Conservation (phyloP, 2,888 invertebrate genomes). For the Mesopsocus fuscifrons region DNA sequence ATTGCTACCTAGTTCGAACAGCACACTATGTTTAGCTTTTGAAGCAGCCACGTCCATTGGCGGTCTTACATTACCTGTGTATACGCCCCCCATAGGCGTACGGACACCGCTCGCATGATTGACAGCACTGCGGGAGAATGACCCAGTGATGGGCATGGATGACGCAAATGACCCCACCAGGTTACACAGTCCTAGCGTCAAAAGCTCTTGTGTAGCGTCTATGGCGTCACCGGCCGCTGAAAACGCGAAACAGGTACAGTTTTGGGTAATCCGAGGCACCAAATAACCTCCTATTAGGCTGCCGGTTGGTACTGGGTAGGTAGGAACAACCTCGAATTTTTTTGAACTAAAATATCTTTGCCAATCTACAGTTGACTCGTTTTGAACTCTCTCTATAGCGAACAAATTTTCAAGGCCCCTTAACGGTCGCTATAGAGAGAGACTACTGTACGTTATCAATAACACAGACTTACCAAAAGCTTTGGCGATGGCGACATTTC, state of each 20-base stretch:
- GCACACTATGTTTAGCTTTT: too few relatives aligned
- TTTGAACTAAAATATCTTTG: too few relatives aligned
- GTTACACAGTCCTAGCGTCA: conserved; percentile 58
- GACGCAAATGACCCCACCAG: conserved; percentile 51
- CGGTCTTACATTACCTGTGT: conserved; percentile 35
- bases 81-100: conserved; percentile 54
- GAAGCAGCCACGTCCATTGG: too few relatives aligned
- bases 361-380: too few relatives aligned
- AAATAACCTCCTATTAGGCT: background rate
- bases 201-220: conserved; percentile 64
- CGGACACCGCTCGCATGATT: conserved; percentile 61
- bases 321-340: too few relatives aligned
- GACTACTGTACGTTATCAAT: conserved; percentile 12
- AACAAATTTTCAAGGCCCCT: too few relatives aligned
- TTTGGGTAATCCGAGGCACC: too few relatives aligned
- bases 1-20: too few relatives aligned
- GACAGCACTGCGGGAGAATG: conserved; percentile 57
- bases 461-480: conserved; percentile 60
- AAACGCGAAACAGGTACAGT: conserved; percentile 15
- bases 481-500: conserved; percentile 81
- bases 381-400: too few relatives aligned
- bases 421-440: too few relatives aligned
- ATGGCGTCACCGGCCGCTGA: conserved; percentile 46
- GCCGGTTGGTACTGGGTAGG: background rate
- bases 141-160: conserved; percentile 60